Base-by-base conservation (phyloP, 2,888 invertebrate genomes). In the Dryococelus australis region DNA sequence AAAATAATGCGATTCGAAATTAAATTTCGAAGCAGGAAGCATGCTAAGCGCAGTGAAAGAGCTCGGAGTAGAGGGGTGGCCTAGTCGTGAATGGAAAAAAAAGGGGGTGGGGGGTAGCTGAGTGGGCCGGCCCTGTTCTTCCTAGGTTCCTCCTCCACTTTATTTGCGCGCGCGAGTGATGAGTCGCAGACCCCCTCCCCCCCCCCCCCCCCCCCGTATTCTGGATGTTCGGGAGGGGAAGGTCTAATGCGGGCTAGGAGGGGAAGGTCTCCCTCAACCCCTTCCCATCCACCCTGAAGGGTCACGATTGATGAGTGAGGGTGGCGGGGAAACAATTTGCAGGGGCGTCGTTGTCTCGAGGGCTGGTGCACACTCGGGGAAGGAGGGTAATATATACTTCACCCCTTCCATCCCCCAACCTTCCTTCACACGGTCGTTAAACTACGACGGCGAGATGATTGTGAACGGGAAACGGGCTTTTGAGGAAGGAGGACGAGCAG, bases 1-100 rank as follows among this genome's bases (percentile, higher is more conserved):
- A 83, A 87, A 87, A 87, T 87, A 87, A 87, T 87, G 87, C 86
- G 86, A 87, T 86, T 87, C 87, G 84, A 86, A 87, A 87, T 87
- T 87, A 87, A 87, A 87, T 87, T 86, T 87, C 86, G 86, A 84
- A 87, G 86, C 86, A 84, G 86, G 47, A 84, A 78, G 85, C 43
- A 78, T 43, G 85, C 43, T 78, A 85, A 85, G 85, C 53, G 78
- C n/a, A 83, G 35, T 27, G 43, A 35, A 83, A 83, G 28, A 35
- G 83, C 83, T 83, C 43, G 83, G 3, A n/a, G n/a, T n/a, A n/a
- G n/a, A n/a, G n/a, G n/a, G n/a, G 8, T 3, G 80, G 80, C 12
- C 80, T n/a, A n/a, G 80, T 80, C 16, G 51, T 10, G 51, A 51
- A 51, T n/a, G n/a, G n/a, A n/a, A n/a, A n/a, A n/a, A n/a, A 13